phyloP scores from a whole-genome alignment of 2,797 vertebrate genomes.

The Siniperca obscura region DNA sequence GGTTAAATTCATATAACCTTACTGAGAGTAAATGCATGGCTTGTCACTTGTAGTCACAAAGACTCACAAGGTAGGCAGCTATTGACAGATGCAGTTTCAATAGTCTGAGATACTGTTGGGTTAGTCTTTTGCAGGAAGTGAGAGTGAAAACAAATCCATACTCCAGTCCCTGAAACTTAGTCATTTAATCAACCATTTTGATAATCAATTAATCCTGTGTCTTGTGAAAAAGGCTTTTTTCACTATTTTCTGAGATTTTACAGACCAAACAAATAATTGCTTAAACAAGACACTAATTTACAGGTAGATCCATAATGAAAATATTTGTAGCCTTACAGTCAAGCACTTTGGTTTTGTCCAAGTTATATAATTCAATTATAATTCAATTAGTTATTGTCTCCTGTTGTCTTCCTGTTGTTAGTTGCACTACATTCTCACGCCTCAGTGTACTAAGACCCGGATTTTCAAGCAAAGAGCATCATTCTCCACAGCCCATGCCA shows the following conservation, averaged over 20 bases:
- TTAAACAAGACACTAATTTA: neutral
- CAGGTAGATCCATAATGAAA: neutral
- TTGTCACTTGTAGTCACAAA: neutral
- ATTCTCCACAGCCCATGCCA: too few relatives aligned
- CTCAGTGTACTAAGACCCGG: neutral
- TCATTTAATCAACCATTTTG: neutral
- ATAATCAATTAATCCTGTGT: neutral
- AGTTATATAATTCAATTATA: neutral
- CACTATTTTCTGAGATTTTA: neutral
- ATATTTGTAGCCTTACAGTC: neutral
- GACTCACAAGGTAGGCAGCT: too few relatives aligned
- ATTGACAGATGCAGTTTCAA: neutral
- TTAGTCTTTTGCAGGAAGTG: neutral
- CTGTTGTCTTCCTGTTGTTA: neutral
- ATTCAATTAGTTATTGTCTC: neutral
- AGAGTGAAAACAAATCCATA: neutral
- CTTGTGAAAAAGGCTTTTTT: neutral
- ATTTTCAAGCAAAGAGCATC: neutral
- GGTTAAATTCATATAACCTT: neutral
- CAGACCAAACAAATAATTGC: neutral
- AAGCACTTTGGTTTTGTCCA: too few relatives aligned
- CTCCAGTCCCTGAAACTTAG: neutral
- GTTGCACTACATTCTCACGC: neutral
- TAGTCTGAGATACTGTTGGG: neutral
- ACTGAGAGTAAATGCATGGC: neutral